These are phyloP conservation scores for Camponotus floridanus DNA, from an alignment of 1,140 invertebrate genomes.

Conservation along the genomic window DNA sequence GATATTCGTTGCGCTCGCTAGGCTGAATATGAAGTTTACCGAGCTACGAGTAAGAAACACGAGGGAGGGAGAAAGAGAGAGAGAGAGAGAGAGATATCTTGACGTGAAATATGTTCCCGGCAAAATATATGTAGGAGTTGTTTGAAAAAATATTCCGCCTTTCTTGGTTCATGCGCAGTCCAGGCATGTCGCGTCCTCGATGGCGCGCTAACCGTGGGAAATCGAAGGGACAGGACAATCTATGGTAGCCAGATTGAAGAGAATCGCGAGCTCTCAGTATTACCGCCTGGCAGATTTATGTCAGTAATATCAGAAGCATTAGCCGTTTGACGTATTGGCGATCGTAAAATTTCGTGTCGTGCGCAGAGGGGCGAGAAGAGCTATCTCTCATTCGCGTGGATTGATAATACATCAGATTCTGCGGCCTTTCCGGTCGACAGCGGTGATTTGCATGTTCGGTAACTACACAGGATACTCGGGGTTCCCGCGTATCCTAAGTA, in stretches of 20 bases:
- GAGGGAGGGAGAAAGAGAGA: not conserved
- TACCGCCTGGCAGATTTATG: conserved; percentile 78
- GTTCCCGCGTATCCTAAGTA: conserved; percentile 13
- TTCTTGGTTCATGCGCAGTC: not conserved
- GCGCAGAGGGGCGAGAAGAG: conserved; percentile 24
- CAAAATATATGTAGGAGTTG: not conserved
- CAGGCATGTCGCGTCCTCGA: conserved; percentile 13
- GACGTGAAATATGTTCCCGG: not conserved
- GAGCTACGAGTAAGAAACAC: conserved; percentile 13
- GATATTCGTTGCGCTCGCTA: not conserved
- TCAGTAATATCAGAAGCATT: conserved; percentile 79
- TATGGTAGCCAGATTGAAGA: conserved; percentile 59
- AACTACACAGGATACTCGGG: conserved; percentile 24
- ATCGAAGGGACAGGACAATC: conserved; percentile 48
- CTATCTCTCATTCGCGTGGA: conserved; percentile 74
- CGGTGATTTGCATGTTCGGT: conserved; percentile 25
- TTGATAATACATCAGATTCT: conserved; percentile 72
- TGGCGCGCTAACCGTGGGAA: conserved; percentile 31
- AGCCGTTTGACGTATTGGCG: conserved; percentile 76
- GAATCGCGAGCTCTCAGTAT: conserved; percentile 59
- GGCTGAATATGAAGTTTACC: conserved; percentile 35
- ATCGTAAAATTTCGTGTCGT: conserved; percentile 76
- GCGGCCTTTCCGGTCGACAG: not conserved
- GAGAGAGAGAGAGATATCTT: not conserved
- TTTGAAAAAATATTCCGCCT: conserved; percentile 32